Conservation (phyloP, 1,140 invertebrate species). For the Heterodera carotae region DNA sequence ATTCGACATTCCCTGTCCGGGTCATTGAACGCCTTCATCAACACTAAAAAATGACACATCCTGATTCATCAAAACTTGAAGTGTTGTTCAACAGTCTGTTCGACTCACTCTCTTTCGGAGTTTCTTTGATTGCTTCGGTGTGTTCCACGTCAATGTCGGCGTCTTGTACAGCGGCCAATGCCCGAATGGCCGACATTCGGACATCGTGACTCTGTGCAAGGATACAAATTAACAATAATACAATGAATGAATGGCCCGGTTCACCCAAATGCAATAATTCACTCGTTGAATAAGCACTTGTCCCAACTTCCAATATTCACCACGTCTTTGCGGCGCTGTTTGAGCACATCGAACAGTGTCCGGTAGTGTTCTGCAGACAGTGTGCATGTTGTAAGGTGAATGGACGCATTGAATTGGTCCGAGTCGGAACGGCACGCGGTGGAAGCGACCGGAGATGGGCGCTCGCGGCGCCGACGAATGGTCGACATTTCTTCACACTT, state of each 20-base stretch:
- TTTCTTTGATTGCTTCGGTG: conserved; percentile 27
- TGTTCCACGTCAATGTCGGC: conserved; percentile 27
- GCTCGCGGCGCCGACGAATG: not conserved
- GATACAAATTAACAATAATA: not conserved
- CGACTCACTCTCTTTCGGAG: conserved; percentile 37
- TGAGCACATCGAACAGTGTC: conserved; percentile 15
- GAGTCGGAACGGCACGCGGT: not conserved
- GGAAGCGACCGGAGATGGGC: not conserved
- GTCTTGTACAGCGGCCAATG: conserved; percentile 24
- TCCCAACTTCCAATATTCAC: not conserved
- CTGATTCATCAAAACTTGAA: not conserved
- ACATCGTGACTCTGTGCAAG: conserved; percentile 7
- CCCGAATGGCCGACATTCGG: conserved; percentile 18
- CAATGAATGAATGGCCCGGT: too few relatives aligned
- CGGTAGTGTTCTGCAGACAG: conserved; percentile 22
- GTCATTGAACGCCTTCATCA: conserved; percentile 27
- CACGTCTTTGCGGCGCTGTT: conserved; percentile 12
- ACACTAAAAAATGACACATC: conserved; percentile 19
- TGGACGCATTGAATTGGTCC: not conserved
- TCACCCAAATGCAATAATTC: too few relatives aligned
- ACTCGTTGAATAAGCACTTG: too few relatives aligned
- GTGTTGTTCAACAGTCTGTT: conserved; percentile 11
- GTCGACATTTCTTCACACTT: not conserved
- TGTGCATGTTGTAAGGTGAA: not conserved
- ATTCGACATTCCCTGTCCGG: conserved; percentile 20